A percentile compares a stretch with the other conserved stretches of the same genome.
These are phyloP conservation scores for Agrotis puta DNA, from an alignment of 2,888 invertebrate genomes.

Conservation along the genomic window DNA sequence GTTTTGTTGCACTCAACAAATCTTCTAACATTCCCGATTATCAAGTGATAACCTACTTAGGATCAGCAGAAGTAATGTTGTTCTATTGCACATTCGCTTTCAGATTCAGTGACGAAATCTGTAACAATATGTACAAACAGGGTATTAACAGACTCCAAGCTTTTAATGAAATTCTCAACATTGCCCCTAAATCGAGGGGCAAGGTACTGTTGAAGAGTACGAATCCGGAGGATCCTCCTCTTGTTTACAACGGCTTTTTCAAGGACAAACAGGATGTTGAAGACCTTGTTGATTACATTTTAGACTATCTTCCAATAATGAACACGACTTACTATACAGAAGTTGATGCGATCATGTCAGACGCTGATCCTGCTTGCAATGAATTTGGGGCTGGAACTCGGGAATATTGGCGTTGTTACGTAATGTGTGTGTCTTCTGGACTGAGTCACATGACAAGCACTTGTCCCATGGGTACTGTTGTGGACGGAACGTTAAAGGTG, in stretches of 20 bases:
- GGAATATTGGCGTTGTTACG: constrained; percentile 73
- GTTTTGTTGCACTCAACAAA: constrained; percentile 66
- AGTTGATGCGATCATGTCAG: constrained; percentile 61
- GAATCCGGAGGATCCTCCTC: constrained; percentile 66
- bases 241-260: constrained; percentile 66
- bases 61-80: constrained; percentile 50
- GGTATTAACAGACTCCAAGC: constrained; percentile 56
- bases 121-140: constrained; percentile 60
- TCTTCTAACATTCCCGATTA: constrained; percentile 64
- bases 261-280: constrained; percentile 65
- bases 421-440: constrained; percentile 63
- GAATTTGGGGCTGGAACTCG: constrained; percentile 54
- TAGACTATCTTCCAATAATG: constrained; percentile 63
- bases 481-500: constrained; percentile 67
- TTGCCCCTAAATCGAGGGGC: constrained; percentile 81
- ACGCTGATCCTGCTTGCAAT: constrained; percentile 63
- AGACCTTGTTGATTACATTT: constrained; percentile 59
- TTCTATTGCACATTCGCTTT: constrained; percentile 84
- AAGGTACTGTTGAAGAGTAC: constrained; percentile 62
- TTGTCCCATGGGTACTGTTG: constrained; percentile 71
- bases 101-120: constrained; percentile 81
- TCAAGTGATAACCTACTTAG: constrained; percentile 58
- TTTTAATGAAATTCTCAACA: constrained; percentile 62
- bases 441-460: constrained; percentile 70
- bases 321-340: constrained; percentile 67